A percentile compares a stretch with the other conserved stretches of the same genome.
Conservation (phyloP, 2,888 invertebrate species). For the Spisula subtruncata region DNA sequence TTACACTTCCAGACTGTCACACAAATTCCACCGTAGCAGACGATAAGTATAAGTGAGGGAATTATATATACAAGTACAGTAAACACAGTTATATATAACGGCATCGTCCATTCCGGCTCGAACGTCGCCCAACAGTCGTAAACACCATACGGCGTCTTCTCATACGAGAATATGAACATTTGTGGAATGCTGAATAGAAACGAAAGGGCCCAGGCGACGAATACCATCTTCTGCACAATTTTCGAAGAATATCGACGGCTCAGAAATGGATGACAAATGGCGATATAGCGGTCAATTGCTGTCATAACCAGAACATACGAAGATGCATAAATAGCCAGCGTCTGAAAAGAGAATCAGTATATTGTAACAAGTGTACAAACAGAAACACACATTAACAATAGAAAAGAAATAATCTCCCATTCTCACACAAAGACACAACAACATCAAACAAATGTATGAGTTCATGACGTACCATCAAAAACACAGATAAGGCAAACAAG, state of each 20-base stretch:
- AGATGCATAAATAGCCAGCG: slow-evolving; percentile 82
- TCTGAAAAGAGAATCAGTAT: slow-evolving; percentile 88
- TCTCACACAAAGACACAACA: too few relatives aligned
- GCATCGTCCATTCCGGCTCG: slow-evolving; percentile 83
- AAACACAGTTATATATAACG: slow-evolving; percentile 87
- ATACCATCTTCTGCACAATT: slow-evolving; percentile 87
- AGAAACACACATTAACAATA: too few relatives aligned
- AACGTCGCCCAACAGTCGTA: slow-evolving; percentile 82
- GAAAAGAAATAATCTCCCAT: too few relatives aligned
- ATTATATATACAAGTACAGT: slow-evolving; percentile 84
- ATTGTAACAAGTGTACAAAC: too few relatives aligned
- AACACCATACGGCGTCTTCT: slow-evolving; percentile 60
- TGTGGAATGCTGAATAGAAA: slow-evolving; percentile 90
- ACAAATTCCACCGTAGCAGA: slow-evolving; percentile 70
- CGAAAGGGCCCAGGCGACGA: slow-evolving; percentile 87
- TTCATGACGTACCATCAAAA: too few relatives aligned
- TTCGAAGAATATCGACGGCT: slow-evolving; percentile 89
- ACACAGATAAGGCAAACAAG: too few relatives aligned
- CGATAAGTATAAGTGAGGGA: slow-evolving; percentile 74
- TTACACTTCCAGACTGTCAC: slow-evolving; percentile 65
- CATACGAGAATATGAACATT: slow-evolving; percentile 87
- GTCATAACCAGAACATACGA: slow-evolving; percentile 87
- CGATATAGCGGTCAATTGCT: slow-evolving; percentile 87
- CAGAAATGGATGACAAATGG: slow-evolving; percentile 90
- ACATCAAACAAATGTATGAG: too few relatives aligned